phyloP scores from a whole-genome alignment of 1,140 invertebrate species.

The Scaptomyza graminum region DNA sequence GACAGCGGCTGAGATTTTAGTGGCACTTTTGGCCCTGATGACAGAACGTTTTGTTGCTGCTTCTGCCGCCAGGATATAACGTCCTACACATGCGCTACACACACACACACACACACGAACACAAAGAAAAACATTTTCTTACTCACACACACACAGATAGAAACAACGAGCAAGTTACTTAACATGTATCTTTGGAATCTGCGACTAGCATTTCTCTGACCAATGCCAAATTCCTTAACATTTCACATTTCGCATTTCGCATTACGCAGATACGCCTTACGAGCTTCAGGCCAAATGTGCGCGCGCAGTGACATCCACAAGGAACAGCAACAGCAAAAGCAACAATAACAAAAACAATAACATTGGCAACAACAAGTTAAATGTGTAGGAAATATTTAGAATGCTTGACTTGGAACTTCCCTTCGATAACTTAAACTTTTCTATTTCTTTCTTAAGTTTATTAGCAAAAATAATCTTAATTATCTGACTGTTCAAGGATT shows the following conservation, averaged over 20 bases:
- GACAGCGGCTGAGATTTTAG: slow-evolving; percentile 65
- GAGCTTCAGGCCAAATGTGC: slow-evolving; percentile 33
- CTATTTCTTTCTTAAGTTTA: too few species aligned
- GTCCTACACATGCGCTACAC: slow-evolving; percentile 67
- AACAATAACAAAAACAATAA: slow-evolving; percentile 32
- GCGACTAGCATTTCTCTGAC: slow-evolving; percentile 36
- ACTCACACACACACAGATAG: slow-evolving; percentile 10
- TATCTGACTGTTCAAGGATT: too few species aligned
- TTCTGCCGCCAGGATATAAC: slow-evolving; percentile 43
- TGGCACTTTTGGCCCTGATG: slow-evolving; percentile 61
- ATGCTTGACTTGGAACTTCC: background rate
- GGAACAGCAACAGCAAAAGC: slow-evolving; percentile 40
- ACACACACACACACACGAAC: slow-evolving; percentile 5
- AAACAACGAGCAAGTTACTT: slow-evolving; percentile 11
- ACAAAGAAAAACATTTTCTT: background rate
- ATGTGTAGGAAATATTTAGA: background rate
- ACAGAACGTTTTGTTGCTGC: slow-evolving; percentile 48
- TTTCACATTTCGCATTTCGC: slow-evolving; percentile 31
- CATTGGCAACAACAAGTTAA: slow-evolving; percentile 42
- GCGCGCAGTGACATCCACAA: slow-evolving; percentile 56
- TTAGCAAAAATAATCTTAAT: too few species aligned
- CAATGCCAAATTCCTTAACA: slow-evolving; percentile 61
- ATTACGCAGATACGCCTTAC: slow-evolving; percentile 20
- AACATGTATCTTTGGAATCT: slow-evolving; percentile 36
- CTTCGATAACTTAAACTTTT: background rate